Base-by-base conservation (phyloP, 1,140 invertebrate species). In the Wasmannia auropunctata region DNA sequence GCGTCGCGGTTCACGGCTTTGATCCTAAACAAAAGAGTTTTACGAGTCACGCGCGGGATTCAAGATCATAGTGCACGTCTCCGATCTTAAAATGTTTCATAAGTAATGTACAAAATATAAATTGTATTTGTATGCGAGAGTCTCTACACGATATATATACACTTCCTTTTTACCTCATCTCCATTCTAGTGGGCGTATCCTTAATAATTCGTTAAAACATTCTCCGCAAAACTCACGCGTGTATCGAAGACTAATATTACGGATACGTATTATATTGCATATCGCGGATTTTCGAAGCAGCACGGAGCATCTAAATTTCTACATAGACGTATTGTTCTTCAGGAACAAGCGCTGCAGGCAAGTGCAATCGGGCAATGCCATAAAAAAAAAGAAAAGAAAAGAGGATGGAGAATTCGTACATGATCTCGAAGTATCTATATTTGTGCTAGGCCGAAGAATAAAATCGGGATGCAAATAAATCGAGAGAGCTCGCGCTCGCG, bases 21-120 rank as follows among this genome's bases (percentile, higher is more conserved):
- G 67, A 43, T 74, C 40, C 46, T 69, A 54, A 67, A 54, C 40
- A 19, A 83, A 19, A 83, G 6, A 46, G 14, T 7, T 34, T 16
- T 28, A 34, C 22, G 28, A 83, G 49, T 69, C n/a, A 40, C 49
- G n/a, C 63, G 40, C 46, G 31, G 22, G 25, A 65, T 63, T 63
- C 28, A 31, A 43, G 56, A 76, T 62, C 37, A 25, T 28, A n/a
- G 2, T 76, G 74, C 40, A 34, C 40, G 28, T 77, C 11, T 37
- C n/a, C 75, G 75, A 63, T 65, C 16, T 58, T 75, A 74, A 70
- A 16, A 79, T 25, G 63, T 88, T 65, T 63, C 54, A 34, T 86
- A 88, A 62, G 76, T 88, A 84, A 81, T 46, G 60, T 90, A 90
- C 11, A 90, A 90, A 90, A 90, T 90, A 90, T 90, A 90, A 88